Evolutionary conservation across 2,113 vertebrate genomes (phyloP).

Genomic region (Megaleporinus macrocephalus): DNA sequence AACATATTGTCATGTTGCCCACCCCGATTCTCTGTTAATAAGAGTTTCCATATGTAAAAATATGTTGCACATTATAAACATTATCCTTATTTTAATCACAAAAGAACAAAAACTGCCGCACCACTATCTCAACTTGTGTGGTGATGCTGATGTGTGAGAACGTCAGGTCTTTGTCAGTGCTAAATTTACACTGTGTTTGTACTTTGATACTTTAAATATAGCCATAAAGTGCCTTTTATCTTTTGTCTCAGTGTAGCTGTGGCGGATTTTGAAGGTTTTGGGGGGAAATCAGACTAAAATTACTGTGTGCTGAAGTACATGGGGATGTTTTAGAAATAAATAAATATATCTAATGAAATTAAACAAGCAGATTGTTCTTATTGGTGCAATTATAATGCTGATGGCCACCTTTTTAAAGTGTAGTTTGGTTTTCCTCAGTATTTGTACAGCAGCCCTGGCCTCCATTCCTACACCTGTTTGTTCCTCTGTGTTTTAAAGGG

Average conservation of each 20-base stretch:
- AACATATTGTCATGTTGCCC: neutral
- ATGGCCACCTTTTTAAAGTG: neutral
- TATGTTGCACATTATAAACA: neutral
- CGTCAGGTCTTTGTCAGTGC: neutral
- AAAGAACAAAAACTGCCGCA: neutral
- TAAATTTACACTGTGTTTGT: neutral
- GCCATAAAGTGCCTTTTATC: conserved; percentile 4
- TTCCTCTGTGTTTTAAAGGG: neutral
- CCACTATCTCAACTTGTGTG: neutral
- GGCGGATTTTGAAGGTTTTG: neutral
- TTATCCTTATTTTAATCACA: neutral
- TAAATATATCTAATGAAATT: neutral
- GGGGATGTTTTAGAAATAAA: neutral
- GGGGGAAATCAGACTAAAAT: no score
- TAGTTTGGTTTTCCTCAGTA: no score
- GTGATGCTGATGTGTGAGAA: neutral
- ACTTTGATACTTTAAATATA: neutral
- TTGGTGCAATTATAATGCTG: neutral
- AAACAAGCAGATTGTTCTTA: neutral
- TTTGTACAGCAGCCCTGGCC: no score
- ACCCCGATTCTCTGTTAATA: neutral
- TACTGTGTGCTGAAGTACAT: no score
- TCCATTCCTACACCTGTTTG: neutral
- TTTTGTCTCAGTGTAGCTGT: neutral
- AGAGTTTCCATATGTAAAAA: neutral